Evolutionary conservation across 1,140 invertebrate genomes (phyloP).

Genomic region (Nasonia longicornis): DNA sequence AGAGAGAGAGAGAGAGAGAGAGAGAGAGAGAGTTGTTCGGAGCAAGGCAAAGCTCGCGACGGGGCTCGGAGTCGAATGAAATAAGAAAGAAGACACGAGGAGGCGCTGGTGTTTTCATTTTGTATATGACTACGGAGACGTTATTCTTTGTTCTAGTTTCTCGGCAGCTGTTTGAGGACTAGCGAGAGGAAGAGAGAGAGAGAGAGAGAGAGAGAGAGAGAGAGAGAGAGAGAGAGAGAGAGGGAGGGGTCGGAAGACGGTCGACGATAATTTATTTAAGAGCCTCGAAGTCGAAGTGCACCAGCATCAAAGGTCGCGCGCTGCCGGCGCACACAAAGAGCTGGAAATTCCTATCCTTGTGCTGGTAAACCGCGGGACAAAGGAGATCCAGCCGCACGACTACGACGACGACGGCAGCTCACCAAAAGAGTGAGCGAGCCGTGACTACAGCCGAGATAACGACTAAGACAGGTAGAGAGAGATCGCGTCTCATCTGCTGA

Average conservation of each 20-base stretch:
- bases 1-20: too few relatives aligned
- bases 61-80: not conserved
- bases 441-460: not conserved
- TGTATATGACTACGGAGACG: constrained; percentile 9
- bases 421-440: not conserved
- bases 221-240: not conserved
- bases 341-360: constrained; percentile 22
- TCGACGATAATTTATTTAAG: constrained; percentile 44
- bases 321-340: not conserved
- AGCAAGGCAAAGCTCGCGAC: not conserved
- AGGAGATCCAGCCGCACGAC: constrained; percentile 14
- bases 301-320: constrained; percentile 13
- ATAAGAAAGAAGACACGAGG: not conserved
- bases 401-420: not conserved
- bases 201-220: not conserved
- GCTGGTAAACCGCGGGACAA: constrained; percentile 33
- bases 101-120: not conserved
- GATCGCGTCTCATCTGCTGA: not conserved
- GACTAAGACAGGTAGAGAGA: not conserved
- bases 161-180: too few relatives aligned
- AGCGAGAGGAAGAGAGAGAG: not conserved
- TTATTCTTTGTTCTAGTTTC: constrained; percentile 27
- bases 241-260: not conserved
- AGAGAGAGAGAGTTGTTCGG: not conserved
- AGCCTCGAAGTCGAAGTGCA: not conserved